Base-by-base conservation (phyloP, 1,140 invertebrate species). In the Calliphora vicina region DNA sequence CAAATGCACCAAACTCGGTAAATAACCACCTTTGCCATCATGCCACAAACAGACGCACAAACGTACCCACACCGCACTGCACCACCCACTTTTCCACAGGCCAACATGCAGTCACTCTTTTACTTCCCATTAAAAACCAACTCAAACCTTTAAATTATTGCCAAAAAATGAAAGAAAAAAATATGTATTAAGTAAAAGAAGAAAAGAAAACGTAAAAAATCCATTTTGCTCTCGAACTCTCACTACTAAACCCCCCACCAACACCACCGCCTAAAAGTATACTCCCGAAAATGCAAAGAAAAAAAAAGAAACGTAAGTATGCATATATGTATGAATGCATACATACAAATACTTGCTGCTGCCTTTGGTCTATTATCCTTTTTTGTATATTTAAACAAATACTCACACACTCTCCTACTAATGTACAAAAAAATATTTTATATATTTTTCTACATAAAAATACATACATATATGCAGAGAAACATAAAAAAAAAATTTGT, bases 11-110 rank as follows among this genome's bases (percentile, higher is more conserved):
- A 43, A 82, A 82, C 72, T 26, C 72, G 73, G 72, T 74, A 71
- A 82, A 71, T 74, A 76, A 78, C 72, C 50, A 50, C 73, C 67
- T 82, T 82, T 82, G 12, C 25, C 82, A 50, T 50, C 45, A 83
- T 57, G 26, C 76, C 73, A 71, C 61, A 83, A 71, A 80, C 76
- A 81, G 29, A 81, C 67, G 45, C 74, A 84, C 83, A 82, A 82
- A 81, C 15, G 72, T 82, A 83, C 82, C 72, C 83, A 84, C 71
- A 84, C 67, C 82, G 83, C 80, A 78, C 3, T 8, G 45, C 67
- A 72, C 20, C 27, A 76, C 10, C n/a, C 35, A n/a, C 27, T 73
- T 57, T 20, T 67, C 61, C 20, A 25, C 61, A 67, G 15, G n/a
- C 17, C 73, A 76, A 73, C 27, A 35, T 35, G 35, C 35, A 35